Evolutionary conservation across 2,888 invertebrate genomes (phyloP).

Genomic region (Nycteola revayana): DNA sequence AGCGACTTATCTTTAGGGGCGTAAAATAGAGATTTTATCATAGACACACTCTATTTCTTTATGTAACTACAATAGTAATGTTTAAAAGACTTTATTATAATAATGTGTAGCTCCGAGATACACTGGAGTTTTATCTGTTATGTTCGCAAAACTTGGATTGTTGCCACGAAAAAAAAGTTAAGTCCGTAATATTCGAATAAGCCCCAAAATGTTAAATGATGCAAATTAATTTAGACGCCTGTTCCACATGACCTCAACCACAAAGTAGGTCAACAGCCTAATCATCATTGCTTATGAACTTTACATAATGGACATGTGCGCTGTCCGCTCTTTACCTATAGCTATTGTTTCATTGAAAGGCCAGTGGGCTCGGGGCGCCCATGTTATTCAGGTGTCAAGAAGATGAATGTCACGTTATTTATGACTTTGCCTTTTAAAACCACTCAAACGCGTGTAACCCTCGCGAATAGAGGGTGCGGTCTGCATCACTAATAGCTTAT

Average conservation of each 20-base stretch:
- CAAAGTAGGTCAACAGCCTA: conserved; percentile 25
- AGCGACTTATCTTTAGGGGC: no score
- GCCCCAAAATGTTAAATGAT: conserved; percentile 5
- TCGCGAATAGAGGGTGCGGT: no score
- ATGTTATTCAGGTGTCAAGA: conserved; percentile 75
- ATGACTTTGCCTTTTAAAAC: conserved; percentile 52
- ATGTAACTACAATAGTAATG: no score
- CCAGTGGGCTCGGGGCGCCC: conserved; percentile 63
- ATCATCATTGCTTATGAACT: conserved; percentile 42
- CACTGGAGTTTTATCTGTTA: conserved; percentile 12
- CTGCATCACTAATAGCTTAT: no score
- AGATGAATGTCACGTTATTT: conserved; percentile 75
- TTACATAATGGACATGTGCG: conserved; percentile 54
- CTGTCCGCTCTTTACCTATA: conserved; percentile 44
- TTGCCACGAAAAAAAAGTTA: conserved; percentile 12
- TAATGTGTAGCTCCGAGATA: conserved; percentile 7
- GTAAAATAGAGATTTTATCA: no score
- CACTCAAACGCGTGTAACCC: no score
- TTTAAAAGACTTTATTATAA: no score
- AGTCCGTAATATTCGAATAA: no score
- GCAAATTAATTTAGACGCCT: conserved; percentile 20
- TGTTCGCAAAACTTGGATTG: conserved; percentile 19
- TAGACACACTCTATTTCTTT: no score
- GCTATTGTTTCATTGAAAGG: conserved; percentile 70
- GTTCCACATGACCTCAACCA: conserved; percentile 15